Evolutionary conservation across 92 coral and sea anemone species (phyloP).

Genomic region (Parazoanthus swiftii): DNA sequence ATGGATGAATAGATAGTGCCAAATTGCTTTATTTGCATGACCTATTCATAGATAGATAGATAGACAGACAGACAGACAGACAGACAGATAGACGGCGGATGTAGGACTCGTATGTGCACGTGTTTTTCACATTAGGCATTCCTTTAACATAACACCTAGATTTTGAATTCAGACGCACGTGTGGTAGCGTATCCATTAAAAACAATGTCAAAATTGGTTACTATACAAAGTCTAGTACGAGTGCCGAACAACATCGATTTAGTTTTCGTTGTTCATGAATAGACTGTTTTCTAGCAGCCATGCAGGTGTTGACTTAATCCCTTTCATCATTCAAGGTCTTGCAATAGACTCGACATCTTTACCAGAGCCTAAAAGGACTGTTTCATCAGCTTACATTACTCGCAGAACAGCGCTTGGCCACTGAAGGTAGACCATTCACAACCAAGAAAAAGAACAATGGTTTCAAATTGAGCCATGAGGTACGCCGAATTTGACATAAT

Average conservation of each 20-base stretch:
- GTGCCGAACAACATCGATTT: slow-evolving; percentile 36
- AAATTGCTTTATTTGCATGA: too few species aligned
- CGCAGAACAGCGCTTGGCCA: background rate
- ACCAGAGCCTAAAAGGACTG: slow-evolving; percentile 29
- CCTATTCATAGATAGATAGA: too few species aligned
- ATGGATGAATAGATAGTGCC: too few species aligned
- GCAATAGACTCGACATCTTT: background rate
- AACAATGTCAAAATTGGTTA: background rate
- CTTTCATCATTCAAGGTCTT: slow-evolving; percentile 17
- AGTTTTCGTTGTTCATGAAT: slow-evolving; percentile 28
- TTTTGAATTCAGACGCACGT: slow-evolving; percentile 42
- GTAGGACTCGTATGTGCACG: slow-evolving; percentile 39
- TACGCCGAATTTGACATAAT: background rate
- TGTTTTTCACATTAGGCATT: slow-evolving; percentile 40
- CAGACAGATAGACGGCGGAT: too few species aligned
- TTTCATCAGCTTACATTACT: slow-evolving; percentile 43
- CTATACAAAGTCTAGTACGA: background rate
- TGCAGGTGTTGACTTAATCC: slow-evolving; percentile 1
- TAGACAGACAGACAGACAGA: too few species aligned
- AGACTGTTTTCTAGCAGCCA: slow-evolving; percentile 32
- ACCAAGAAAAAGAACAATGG: slow-evolving; percentile 26
- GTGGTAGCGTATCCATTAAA: slow-evolving; percentile 25
- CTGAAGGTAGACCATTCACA: slow-evolving; percentile 11
- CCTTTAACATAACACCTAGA: slow-evolving; percentile 41
- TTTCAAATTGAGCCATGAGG: slow-evolving; percentile 31